Conservation (phyloP, 2,888 invertebrate species). For the Notodonta dromedarius region DNA sequence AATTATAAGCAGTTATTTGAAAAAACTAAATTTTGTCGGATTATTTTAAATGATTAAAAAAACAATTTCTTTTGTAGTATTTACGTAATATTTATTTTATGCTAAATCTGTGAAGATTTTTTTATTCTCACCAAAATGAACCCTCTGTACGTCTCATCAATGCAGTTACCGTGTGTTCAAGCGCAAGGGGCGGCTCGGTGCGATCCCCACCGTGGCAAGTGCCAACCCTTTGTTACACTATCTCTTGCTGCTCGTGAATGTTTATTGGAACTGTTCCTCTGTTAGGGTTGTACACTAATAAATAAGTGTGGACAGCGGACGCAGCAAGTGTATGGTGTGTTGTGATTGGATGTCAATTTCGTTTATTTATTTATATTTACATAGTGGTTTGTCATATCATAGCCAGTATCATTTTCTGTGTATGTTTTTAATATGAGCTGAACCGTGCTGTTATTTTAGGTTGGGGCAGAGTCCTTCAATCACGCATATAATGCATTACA, state of each 20-base stretch:
- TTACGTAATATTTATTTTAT: no score
- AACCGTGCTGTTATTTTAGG: no score
- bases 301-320: conserved; percentile 13
- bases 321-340: conserved; percentile 2
- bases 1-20: no score
- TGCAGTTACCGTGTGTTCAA: conserved; percentile 14
- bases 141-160: conserved; percentile 26
- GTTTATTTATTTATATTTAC: background rate
- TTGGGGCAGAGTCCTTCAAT: no score
- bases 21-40: no score
- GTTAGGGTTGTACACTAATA: conserved; percentile 20
- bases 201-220: conserved; percentile 45
- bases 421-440: no score
- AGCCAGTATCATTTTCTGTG: no score
- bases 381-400: no score
- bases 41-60: no score
- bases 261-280: conserved; percentile 37
- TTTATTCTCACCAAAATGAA: conserved; percentile 10
- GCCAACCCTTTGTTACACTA: conserved; percentile 54
- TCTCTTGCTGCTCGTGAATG: conserved; percentile 41
- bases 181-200: conserved; percentile 31
- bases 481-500: no score
- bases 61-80: no score
- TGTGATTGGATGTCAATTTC: conserved; percentile 1
- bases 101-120: no score